Percentiles rank a stretch among this genome's conserved stretches.
These are phyloP conservation scores for Caenorhabditis inopinata DNA, from an alignment of 1,140 invertebrate species.

Conservation along the genomic window DNA sequence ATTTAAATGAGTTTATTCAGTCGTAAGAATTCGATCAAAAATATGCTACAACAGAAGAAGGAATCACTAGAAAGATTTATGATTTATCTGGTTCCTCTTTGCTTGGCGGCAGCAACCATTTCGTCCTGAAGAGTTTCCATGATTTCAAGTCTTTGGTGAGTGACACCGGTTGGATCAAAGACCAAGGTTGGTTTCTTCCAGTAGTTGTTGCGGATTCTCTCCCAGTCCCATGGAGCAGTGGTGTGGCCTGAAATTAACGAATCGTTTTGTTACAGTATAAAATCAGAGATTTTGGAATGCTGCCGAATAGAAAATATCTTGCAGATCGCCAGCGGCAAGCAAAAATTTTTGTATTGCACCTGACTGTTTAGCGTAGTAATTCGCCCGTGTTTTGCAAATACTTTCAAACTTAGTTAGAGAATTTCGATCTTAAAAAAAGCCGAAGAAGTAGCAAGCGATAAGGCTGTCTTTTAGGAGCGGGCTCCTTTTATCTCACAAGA, in stretches of 20 bases:
- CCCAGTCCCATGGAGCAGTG: slow-evolving; percentile 51
- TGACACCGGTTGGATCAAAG: slow-evolving; percentile 44
- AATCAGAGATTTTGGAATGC: too few relatives aligned
- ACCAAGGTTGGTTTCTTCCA: slow-evolving; percentile 52
- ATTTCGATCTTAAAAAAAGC: too few relatives aligned
- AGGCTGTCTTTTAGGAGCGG: too few relatives aligned
- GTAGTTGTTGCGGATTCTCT: slow-evolving; percentile 51
- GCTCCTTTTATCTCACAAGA: too few relatives aligned
- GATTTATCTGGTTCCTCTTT: slow-evolving; percentile 46
- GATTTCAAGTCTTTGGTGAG: slow-evolving; percentile 42
- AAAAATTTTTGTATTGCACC: too few relatives aligned
- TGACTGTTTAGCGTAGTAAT: too few relatives aligned
- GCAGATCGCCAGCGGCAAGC: too few relatives aligned
- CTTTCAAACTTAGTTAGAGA: too few relatives aligned
- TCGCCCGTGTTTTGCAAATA: too few relatives aligned
- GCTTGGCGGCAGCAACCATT: slow-evolving; percentile 47
- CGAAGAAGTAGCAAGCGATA: too few relatives aligned
- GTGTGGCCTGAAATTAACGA: slow-evolving; percentile 21
- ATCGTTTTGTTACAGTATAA: too few relatives aligned
- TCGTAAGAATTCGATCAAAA: slow-evolving; percentile 26
- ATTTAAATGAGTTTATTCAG: slow-evolving; percentile 2
- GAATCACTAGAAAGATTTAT: not conserved
- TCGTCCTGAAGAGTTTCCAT: slow-evolving; percentile 52
- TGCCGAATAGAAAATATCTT: too few relatives aligned
- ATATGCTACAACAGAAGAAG: slow-evolving; percentile 15